These are phyloP conservation scores for Sebastes glaucus DNA, from an alignment of 2,797 vertebrate species.

Conservation along the genomic window DNA sequence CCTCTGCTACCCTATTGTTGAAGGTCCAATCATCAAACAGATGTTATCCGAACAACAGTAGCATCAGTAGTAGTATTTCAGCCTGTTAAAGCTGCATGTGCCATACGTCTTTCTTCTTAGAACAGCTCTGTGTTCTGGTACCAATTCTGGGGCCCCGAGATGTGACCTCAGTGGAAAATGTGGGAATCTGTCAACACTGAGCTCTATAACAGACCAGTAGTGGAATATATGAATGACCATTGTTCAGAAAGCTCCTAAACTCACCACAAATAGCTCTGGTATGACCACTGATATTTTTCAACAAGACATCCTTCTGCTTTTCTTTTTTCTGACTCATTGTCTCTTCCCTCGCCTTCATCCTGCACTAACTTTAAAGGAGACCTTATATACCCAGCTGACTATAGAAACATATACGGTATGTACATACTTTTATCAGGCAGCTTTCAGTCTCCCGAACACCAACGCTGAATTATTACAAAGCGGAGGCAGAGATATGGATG, in stretches of 20 bases:
- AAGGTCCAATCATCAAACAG: constrained; percentile 36
- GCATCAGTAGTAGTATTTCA: not conserved
- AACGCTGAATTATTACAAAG: constrained; percentile 32
- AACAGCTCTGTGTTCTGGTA: constrained; percentile 2
- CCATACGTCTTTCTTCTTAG: not conserved
- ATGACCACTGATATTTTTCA: not conserved
- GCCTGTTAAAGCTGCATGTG: not conserved
- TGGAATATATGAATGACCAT: constrained; percentile 21
- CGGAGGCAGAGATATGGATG: constrained; percentile 23
- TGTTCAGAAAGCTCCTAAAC: constrained; percentile 17
- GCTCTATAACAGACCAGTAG: constrained; percentile 6
- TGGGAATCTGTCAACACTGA: constrained; percentile 9
- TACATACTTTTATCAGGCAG: not conserved
- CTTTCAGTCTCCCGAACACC: constrained; percentile 11
- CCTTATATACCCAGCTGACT: not conserved
- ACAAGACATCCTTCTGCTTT: not conserved
- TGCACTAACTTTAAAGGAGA: not conserved
- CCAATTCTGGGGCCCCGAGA: not conserved
- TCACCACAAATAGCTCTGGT: constrained; percentile 14
- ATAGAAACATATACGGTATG: constrained; percentile 1
- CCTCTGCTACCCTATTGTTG: constrained; percentile 4
- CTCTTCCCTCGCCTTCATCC: not conserved
- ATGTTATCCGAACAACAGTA: constrained; percentile 29
- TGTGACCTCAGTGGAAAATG: constrained; percentile 33
- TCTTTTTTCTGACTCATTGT: not conserved